phyloP scores from a whole-genome alignment of 2,797 vertebrate genomes.

The Acipenser oxyrinchus region DNA sequence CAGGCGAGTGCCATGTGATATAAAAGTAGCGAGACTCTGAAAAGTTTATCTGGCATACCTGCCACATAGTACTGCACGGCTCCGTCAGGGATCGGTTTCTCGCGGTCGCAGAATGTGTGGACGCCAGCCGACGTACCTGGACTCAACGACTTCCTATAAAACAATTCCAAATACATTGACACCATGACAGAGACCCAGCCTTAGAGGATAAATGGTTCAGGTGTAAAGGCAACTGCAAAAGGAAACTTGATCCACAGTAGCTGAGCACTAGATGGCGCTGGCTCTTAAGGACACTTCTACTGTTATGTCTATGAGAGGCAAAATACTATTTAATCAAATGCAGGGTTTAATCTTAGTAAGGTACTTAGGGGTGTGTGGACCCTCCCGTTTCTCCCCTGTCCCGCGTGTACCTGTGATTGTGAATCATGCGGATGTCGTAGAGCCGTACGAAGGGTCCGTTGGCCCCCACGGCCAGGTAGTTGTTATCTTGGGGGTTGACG shows the following conservation, averaged over 20 bases:
- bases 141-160: slow-evolving; percentile 75
- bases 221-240: too few species aligned
- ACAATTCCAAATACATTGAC: not conserved
- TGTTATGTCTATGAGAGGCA: too few species aligned
- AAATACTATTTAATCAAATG: too few species aligned
- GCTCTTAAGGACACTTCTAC: too few species aligned
- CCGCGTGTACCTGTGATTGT: slow-evolving; percentile 81
- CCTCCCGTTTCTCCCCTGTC: not conserved
- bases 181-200: too few species aligned
- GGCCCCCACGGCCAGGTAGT: slow-evolving; percentile 89
- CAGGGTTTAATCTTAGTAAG: too few species aligned
- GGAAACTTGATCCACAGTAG: too few species aligned
- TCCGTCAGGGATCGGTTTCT: slow-evolving; percentile 87
- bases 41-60: slow-evolving; percentile 54
- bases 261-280: too few species aligned
- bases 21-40: too few species aligned
- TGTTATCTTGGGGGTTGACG: slow-evolving; percentile 92
- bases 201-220: too few species aligned
- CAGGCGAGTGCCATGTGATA: too few species aligned
- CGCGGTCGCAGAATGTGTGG: slow-evolving; percentile 86
- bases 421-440: slow-evolving; percentile 98
- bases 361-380: too few species aligned
- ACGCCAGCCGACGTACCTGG: slow-evolving; percentile 80
- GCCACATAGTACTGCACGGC: slow-evolving; percentile 96
- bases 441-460: slow-evolving; percentile 92